Evolutionary conservation across 1,140 invertebrate genomes (phyloP).

Genomic region (Calliopsis andreniformis): DNA sequence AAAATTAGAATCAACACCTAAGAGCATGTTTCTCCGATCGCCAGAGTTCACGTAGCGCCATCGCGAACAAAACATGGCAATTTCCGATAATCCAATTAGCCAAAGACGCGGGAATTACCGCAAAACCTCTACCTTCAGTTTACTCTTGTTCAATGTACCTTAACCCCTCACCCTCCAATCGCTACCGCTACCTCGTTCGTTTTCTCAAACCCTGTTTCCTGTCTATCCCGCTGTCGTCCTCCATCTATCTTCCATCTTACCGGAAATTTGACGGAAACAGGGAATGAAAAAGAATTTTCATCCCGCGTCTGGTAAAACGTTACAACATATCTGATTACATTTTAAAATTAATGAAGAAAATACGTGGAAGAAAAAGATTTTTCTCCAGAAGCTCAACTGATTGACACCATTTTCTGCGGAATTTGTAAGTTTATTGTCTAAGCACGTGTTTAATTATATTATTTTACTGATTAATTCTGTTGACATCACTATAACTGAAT

Average conservation of each 20-base stretch:
- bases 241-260: neutral
- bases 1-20: constrained; percentile 1
- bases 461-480: too few species aligned
- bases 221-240: constrained; percentile 5
- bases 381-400: too few species aligned
- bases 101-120: constrained; percentile 62
- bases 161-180: neutral
- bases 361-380: too few species aligned
- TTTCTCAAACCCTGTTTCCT: constrained; percentile 18
- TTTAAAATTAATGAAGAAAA: neutral
- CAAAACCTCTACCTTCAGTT: constrained; percentile 49
- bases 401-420: too few species aligned
- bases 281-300: neutral
- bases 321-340: neutral
- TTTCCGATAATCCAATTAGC: constrained; percentile 65
- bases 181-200: neutral
- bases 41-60: constrained; percentile 50
- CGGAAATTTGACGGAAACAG: neutral
- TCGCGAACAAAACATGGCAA: constrained; percentile 65
- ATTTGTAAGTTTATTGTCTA: too few species aligned
- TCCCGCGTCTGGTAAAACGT: neutral
- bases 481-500: too few species aligned
- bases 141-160: constrained; percentile 39
- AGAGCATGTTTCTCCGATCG: constrained; percentile 21
- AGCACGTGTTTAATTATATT: too few species aligned